Percentiles rank a stretch among this genome's conserved stretches.
phyloP scores from a whole-genome alignment of 2,113 vertebrate genomes.

The Orycteropus afer region DNA sequence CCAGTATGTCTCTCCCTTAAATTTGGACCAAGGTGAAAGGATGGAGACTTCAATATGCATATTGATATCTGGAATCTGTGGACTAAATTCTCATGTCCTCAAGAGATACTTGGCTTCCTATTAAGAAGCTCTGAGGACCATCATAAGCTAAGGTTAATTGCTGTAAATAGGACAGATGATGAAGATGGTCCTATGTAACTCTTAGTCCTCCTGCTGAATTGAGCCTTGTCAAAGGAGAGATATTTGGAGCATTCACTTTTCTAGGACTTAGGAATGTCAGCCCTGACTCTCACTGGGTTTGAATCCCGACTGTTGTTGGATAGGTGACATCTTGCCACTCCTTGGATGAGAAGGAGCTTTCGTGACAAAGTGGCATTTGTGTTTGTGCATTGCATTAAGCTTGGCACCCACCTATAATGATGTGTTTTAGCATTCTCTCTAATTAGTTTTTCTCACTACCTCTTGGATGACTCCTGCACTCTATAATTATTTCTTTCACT shows the following conservation, averaged over 20 bases:
- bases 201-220: neutral
- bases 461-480: conserved; percentile 71
- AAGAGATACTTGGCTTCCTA: neutral
- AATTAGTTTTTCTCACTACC: conserved; percentile 75
- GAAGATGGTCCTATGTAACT: neutral
- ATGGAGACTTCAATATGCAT: neutral
- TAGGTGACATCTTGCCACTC: neutral
- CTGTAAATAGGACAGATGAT: neutral
- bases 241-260: neutral
- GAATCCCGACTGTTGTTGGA: neutral
- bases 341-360: neutral
- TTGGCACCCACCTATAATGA: conserved; percentile 28
- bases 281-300: neutral
- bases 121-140: neutral
- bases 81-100: neutral
- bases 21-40: neutral
- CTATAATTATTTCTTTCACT: conserved; percentile 78
- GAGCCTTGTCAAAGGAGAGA: neutral
- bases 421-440: conserved; percentile 67
- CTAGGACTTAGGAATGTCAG: neutral
- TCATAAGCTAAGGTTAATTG: neutral
- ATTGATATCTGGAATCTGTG: neutral
- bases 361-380: accelerated
- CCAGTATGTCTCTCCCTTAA: neutral
- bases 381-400: neutral